phyloP scores from a whole-genome alignment of 2,888 invertebrate species.

The Oxycera nigricornis region DNA sequence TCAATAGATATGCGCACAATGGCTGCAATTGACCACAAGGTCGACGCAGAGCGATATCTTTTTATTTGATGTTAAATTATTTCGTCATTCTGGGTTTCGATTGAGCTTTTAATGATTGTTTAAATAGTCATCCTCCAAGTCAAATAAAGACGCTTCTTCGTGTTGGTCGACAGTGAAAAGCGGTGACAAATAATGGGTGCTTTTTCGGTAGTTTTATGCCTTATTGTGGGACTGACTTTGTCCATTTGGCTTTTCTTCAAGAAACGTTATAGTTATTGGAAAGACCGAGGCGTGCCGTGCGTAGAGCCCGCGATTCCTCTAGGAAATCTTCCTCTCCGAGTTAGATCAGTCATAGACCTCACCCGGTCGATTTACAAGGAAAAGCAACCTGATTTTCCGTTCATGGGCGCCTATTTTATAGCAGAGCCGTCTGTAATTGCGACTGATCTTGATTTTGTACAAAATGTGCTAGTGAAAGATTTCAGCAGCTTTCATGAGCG shows the following conservation, averaged over 20 bases:
- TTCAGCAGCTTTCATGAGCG: constrained; percentile 56
- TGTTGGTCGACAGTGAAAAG: too few species aligned
- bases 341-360: constrained; percentile 40
- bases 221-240: not conserved
- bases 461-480: constrained; percentile 55
- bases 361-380: constrained; percentile 45
- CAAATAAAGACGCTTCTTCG: too few species aligned
- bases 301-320: constrained; percentile 51
- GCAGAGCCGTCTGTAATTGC: constrained; percentile 54
- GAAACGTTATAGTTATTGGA: constrained; percentile 48
- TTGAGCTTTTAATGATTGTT: not conserved
- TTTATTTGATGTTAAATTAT: too few species aligned
- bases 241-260: constrained; percentile 1
- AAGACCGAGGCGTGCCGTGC: constrained; percentile 48
- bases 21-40: too few species aligned
- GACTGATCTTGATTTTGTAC: constrained; percentile 57
- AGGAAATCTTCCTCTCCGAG: constrained; percentile 49
- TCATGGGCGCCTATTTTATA: constrained; percentile 56
- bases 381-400: constrained; percentile 49
- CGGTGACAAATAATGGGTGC: too few species aligned
- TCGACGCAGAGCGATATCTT: too few species aligned
- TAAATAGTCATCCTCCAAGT: too few species aligned
- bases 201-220: not conserved
- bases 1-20: too few species aligned
- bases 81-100: too few species aligned